Evolutionary conservation across 2,888 invertebrate species (phyloP), one percentile per base, ranked within the genome.

Genomic region (Parnassius orleans): DNA sequence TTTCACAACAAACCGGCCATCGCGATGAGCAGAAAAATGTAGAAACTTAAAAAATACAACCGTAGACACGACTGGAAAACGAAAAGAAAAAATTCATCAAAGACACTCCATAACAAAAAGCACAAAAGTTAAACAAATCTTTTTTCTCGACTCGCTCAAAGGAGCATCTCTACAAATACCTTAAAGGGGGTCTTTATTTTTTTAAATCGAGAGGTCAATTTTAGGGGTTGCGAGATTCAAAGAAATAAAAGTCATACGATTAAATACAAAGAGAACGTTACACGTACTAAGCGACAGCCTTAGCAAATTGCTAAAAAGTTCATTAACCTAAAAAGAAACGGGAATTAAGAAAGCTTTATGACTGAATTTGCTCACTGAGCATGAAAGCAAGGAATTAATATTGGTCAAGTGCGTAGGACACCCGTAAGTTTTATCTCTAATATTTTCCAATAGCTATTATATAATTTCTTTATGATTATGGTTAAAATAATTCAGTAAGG

Each of bases 61-160:
- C 65, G 73, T 73, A 68, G 71, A 72, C 75, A 70, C 71, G 72
- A 74, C 78, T 72, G 52, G 9, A 48, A 24, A 57, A 52, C 68
- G 67, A 61, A 66, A 65, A 60, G 43, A 47, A 33, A 53, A 64
- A 65, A 63, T 57, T 62, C 66, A 61, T 65, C 68, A 64, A 60
- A 64, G 60, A 56, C 65, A 61, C 57, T 53, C 42, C n/a, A n/a
- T n/a, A n/a, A n/a, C n/a, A n/a, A n/a, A n/a, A 48, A 53, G 61
- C 53, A 52, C 60, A 48, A 57, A 61, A 66, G 67, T 68, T 64
- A 60, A 63, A 64, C 63, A 64, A 67, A 64, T 64, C 56, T 58
- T 54, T 57, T 60, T 61, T 57, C 56, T 60, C 50, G 47, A 44
- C 60, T 56, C 54, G 33, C 58, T 63, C 64, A 70, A 70, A 68